phyloP scores from a whole-genome alignment of 2,113 vertebrate genomes.

The Copsychus sechellarum region DNA sequence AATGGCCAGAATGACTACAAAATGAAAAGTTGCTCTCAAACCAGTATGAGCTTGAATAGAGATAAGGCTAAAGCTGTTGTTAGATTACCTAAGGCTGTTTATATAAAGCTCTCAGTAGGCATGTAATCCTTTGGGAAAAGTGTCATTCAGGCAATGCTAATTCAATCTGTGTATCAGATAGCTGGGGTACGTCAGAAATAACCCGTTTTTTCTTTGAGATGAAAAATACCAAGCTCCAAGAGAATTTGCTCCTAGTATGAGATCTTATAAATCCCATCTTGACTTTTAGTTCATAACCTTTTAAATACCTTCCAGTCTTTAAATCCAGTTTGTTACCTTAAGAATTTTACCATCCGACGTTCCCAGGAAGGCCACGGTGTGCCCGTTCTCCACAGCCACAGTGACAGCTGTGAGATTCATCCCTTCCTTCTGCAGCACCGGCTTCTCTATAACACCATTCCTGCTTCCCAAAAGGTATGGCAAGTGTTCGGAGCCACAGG shows the following conservation, averaged over 20 bases:
- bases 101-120: neutral
- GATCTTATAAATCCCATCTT: neutral
- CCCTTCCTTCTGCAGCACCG: constrained; percentile 66
- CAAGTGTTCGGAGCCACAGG: constrained; percentile 90
- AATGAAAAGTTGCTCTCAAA: constrained; percentile 22
- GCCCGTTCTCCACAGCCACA: constrained; percentile 80
- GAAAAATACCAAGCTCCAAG: neutral
- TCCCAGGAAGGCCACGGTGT: constrained; percentile 89
- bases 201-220: neutral
- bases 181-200: neutral
- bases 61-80: constrained; percentile 7
- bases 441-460: constrained; percentile 57
- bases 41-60: neutral
- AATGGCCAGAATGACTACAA: neutral
- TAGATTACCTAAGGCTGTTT: constrained; percentile 6
- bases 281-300: neutral
- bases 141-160: neutral
- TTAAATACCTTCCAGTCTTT: neutral
- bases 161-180: neutral
- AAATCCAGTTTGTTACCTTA: constrained; percentile 66
- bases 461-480: constrained; percentile 90
- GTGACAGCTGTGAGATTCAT: constrained; percentile 84
- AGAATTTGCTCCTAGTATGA: neutral
- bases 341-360: constrained; percentile 83
- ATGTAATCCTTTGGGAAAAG: neutral